Base-by-base conservation (phyloP, 1,140 invertebrate genomes). In the Pseudomyrmex sp. region DNA sequence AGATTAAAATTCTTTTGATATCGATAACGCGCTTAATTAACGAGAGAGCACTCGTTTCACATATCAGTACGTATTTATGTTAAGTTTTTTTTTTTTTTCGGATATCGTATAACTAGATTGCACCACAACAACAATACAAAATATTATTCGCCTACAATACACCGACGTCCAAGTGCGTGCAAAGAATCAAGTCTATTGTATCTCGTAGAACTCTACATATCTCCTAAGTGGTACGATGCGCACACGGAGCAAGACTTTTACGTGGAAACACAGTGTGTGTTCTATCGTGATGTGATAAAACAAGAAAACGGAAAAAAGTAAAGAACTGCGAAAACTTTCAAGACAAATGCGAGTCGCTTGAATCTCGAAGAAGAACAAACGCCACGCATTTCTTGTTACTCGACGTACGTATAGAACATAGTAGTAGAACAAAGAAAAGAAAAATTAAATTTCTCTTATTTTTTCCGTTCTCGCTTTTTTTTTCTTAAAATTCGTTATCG, bases 11-110 rank as follows among this genome's bases (percentile, higher is more conserved):
- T 7, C 13, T 46, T 62, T 4, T 20, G 13, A 15, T 69, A 63
- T 62, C 61, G 48, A 75, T 48, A 59, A 70, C 52, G 52, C 56
- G 26, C 66, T 35, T 35, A 44, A 76, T 59, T 59, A 54, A 72
- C 23, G 26, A 52, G 52, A 80, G 76, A 80, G 76, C 76, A 80
- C 76, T 72, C 76, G 76, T 13, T 70, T 79, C 23, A 50, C 54
- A 59, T n/a, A 26, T 61, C 46, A 59, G 44, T 72, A 80, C 68
- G 76, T 58, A 80, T 72, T 35, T 70, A 23, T 44, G 18, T 70
- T 20, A 65, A 68, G 18, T 68, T 26, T 35, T n/a, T 9, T 46
- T n/a, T 9, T 46, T 48, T 59, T 48, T 44, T 26, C 44, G 76
- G 18, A 54, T 13, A 35, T 35, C 35, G 63, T 56, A 48, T 59